These are phyloP conservation scores for Neoascia interrupta DNA, from an alignment of 2,888 invertebrate species.

Conservation along the genomic window DNA sequence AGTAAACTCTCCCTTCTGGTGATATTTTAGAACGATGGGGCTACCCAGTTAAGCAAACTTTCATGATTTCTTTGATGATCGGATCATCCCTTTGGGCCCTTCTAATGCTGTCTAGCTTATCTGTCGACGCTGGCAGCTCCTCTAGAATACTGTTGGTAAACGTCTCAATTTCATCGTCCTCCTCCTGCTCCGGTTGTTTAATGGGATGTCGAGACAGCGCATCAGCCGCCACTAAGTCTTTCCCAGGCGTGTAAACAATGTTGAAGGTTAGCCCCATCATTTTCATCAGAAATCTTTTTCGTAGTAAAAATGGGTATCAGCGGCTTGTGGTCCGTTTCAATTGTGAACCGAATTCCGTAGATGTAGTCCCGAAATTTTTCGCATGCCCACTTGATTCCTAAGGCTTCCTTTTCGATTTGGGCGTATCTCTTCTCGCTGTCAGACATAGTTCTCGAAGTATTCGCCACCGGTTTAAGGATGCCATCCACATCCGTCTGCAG, in stretches of 20 bases:
- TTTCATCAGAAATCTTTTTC: slow-evolving; percentile 6
- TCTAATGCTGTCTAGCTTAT: slow-evolving; percentile 12
- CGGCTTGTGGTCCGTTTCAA: not conserved
- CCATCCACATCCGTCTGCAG: not conserved
- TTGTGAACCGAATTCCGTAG: not conserved
- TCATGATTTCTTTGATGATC: too few relatives aligned
- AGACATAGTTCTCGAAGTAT: not conserved
- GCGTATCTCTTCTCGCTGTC: not conserved
- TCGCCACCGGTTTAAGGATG: not conserved
- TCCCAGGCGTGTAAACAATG: not conserved
- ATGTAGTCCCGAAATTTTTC: not conserved
- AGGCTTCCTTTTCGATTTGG: not conserved
- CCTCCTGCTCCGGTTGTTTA: not conserved
- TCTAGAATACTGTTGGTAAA: slow-evolving; percentile 26
- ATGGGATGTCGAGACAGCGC: slow-evolving; percentile 14
- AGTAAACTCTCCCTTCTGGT: slow-evolving; percentile 1
- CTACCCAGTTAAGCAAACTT: too few relatives aligned
- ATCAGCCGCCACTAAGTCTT: slow-evolving; percentile 32
- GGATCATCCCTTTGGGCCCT: slow-evolving; percentile 15
- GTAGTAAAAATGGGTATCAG: not conserved
- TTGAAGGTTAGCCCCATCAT: not conserved
- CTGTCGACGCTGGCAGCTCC: slow-evolving; percentile 19
- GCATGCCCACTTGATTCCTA: not conserved
- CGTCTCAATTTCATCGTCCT: slow-evolving; percentile 1
- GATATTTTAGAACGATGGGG: too few relatives aligned